Conservation (phyloP, 23 tunicate species). For the Trididemnum miniatum region DNA sequence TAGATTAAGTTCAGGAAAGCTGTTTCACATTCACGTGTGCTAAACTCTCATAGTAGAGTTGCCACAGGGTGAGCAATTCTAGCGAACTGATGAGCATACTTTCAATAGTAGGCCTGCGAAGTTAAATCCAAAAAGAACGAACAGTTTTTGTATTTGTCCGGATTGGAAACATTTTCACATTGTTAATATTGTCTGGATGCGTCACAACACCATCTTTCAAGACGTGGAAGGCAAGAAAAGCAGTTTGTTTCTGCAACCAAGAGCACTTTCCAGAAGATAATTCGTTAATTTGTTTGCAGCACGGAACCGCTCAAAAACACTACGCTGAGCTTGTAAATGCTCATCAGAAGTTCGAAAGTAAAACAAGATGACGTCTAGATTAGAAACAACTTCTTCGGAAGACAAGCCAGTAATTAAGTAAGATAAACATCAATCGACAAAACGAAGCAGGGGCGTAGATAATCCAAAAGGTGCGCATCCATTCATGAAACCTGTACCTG, state of each 20-base stretch:
- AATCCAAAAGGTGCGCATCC: conserved; percentile 11
- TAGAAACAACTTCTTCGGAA: conserved; percentile 16
- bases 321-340: neutral
- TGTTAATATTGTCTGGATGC: conserved; percentile 21
- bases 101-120: conserved; percentile 38
- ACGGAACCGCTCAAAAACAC: conserved; percentile 3
- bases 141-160: conserved; percentile 21
- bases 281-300: neutral
- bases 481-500: conserved; percentile 11
- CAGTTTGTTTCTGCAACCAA: conserved; percentile 2
- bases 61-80: conserved; percentile 13
- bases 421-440: conserved; percentile 19
- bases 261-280: conserved; percentile 12
- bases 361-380: conserved; percentile 26
- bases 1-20: conserved; percentile 17
- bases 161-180: conserved; percentile 21
- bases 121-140: conserved; percentile 41
- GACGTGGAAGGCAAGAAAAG: conserved; percentile 21
- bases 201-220: conserved; percentile 10
- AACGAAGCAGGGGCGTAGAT: conserved; percentile 46
- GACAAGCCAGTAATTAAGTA: neutral
- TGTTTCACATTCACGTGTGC: conserved; percentile 23
- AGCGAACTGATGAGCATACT: conserved; percentile 23
- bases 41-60: neutral
- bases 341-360: conserved; percentile 35